These are phyloP conservation scores for Thera obeliscata DNA, from an alignment of 2,888 invertebrate species.

Conservation along the genomic window DNA sequence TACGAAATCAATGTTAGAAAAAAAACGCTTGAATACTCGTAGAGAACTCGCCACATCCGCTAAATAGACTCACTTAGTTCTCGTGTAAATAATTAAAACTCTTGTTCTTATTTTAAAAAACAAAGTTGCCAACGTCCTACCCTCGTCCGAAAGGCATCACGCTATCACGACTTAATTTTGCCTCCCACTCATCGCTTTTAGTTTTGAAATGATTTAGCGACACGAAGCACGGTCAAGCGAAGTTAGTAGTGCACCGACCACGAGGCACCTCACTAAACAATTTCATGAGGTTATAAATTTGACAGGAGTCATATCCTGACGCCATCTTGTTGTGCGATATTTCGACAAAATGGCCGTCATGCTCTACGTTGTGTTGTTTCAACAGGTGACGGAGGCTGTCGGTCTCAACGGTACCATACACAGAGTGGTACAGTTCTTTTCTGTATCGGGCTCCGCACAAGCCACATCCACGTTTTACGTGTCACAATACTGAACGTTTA, in stretches of 20 bases:
- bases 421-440: conserved; percentile 87
- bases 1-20: conserved; percentile 30
- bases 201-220: conserved; percentile 59
- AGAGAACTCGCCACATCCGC: conserved; percentile 64
- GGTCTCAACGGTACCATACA: conserved; percentile 86
- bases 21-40: conserved; percentile 37
- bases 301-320: conserved; percentile 38
- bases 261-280: conserved; percentile 52
- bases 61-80: conserved; percentile 54
- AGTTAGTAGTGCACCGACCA: conserved; percentile 58
- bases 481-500: conserved; percentile 82
- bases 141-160: conserved; percentile 65
- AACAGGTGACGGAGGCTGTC: conserved; percentile 86
- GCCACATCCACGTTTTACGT: conserved; percentile 87
- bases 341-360: conserved; percentile 67
- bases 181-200: conserved; percentile 72
- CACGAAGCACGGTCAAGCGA: conserved; percentile 62
- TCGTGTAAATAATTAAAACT: conserved; percentile 51
- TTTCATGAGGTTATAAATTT: conserved; percentile 41
- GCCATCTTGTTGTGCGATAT: conserved; percentile 49
- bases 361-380: conserved; percentile 81
- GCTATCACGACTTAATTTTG: conserved; percentile 73
- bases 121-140: conserved; percentile 48
- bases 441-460: conserved; percentile 85
- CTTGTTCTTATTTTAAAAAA: conserved; percentile 46